These are phyloP conservation scores for Malacoctenus gilli DNA, from an alignment of 2,797 vertebrate species.

Conservation along the genomic window DNA sequence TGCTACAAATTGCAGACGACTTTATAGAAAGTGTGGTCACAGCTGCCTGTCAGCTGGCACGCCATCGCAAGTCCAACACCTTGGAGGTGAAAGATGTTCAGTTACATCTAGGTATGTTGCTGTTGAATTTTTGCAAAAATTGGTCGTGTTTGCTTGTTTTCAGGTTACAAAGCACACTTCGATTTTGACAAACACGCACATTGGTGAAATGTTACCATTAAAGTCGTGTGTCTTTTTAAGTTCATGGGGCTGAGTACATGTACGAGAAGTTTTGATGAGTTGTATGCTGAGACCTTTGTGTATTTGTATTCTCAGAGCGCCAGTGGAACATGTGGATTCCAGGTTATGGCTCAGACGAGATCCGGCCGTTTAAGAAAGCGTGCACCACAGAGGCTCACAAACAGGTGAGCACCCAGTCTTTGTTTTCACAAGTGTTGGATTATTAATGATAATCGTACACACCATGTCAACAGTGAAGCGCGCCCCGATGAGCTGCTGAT, in stretches of 20 bases:
- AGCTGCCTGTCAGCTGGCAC: slow-evolving; percentile 94
- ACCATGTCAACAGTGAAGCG: too few species aligned
- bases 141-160: too few species aligned
- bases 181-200: too few species aligned
- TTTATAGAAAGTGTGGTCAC: slow-evolving; percentile 99
- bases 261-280: neutral
- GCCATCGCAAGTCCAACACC: slow-evolving; percentile 97
- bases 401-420: slow-evolving; percentile 83
- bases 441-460: neutral
- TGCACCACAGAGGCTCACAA: slow-evolving; percentile 99
- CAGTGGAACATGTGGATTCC: slow-evolving; percentile 99
- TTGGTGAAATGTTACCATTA: too few species aligned
- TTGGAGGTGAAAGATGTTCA: slow-evolving; percentile 98
- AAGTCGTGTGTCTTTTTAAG: too few species aligned
- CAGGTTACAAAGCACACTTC: too few species aligned
- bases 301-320: slow-evolving; percentile 82
- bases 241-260: neutral
- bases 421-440: neutral
- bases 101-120: slow-evolving; percentile 90
- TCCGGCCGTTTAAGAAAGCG: slow-evolving; percentile 97
- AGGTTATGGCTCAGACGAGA: slow-evolving; percentile 98
- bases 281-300: neutral
- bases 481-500: neutral
- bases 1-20: slow-evolving; percentile 96
- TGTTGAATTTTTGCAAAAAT: neutral